Base-by-base conservation (phyloP, 2,113 vertebrate genomes). In the Piaya cayana region DNA sequence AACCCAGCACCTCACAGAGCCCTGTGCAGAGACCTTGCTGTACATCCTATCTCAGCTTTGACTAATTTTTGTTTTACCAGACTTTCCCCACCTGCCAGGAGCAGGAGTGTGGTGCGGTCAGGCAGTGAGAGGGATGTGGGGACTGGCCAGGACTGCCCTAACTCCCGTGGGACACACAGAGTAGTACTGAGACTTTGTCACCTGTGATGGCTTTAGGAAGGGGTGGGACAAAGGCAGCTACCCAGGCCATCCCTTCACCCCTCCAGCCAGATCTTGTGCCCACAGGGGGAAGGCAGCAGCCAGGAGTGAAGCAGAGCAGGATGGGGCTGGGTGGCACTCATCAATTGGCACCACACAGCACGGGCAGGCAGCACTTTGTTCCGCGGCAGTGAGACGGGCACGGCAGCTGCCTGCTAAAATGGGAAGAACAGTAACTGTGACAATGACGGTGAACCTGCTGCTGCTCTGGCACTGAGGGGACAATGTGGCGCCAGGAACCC, bases 351-450 rank as follows among this genome's bases (percentile, higher is more conserved):
- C 34, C 62, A 65, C 2, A 22, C 1, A 2, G 47, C 50, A 58
- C 2, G 37, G 92, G 68, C 43, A 52, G 91, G 92, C 86, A 90
- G 92, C 1, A 0, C 88, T 88, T 68, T 88, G 91, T 55, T 64
- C 64, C 70, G 43, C 0, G 1, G 69, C 2, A 0, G 34, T 30
- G 80, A 90, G 75, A 88, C 0, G 5, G 92, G 89, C 67, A 82
- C 6, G 0, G 95, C 95, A 96, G 96, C 95, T 96, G 92, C 86
- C 91, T 86, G 87, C 94, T 95, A 97, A 95, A 96, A 88, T 1
- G 82, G 81, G 94, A 82, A 70, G 69, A 71, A 80, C 83, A 56
- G 62, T 77, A 36, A 5, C 19, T 8, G 92, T 86, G 92, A 90
- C 86, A 83, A 86, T 77, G 92, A 92, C 29, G 4, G 26, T 1